Evolutionary conservation across 2,113 vertebrate species (phyloP).

Genomic region (Eurystomus gularis): DNA sequence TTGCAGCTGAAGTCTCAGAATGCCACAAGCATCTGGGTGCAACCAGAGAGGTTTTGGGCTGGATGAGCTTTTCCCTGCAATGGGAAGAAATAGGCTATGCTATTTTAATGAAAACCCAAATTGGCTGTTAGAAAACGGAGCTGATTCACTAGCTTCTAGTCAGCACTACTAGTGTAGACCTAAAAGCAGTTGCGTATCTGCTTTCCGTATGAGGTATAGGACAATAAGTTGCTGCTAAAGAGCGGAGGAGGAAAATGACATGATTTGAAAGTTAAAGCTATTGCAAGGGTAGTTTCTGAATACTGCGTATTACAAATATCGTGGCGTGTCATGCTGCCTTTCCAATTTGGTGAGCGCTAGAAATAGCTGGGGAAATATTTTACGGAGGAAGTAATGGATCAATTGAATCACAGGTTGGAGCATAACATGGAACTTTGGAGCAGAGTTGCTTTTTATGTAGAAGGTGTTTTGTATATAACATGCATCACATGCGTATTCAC

Average conservation of each 20-base stretch:
- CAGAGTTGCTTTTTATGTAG: constrained; percentile 61
- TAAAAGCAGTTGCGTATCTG: constrained; percentile 24
- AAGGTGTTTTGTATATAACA: constrained; percentile 68
- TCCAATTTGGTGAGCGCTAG: not conserved
- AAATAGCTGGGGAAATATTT: constrained; percentile 3
- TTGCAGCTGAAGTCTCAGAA: constrained; percentile 25
- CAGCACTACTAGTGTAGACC: constrained; percentile 5
- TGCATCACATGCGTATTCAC: constrained; percentile 56
- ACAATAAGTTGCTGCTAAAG: constrained; percentile 51
- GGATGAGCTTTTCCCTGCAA: constrained; percentile 22
- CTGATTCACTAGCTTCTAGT: not conserved
- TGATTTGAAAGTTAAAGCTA: constrained; percentile 40
- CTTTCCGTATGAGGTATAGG: not conserved
- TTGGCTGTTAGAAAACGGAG: not conserved
- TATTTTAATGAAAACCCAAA: not conserved
- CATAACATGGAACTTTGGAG: constrained; percentile 49
- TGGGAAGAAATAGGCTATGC: not conserved
- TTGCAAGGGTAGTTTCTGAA: constrained; percentile 9
- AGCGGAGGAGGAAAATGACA: not conserved
- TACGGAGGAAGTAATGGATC: not conserved
- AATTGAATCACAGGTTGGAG: not conserved
- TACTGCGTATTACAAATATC: not conserved
- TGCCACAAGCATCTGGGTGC: not conserved
- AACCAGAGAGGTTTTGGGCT: constrained; percentile 11
- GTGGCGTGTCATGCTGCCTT: constrained; percentile 4